A percentile compares a stretch with the other conserved stretches of the same genome.
Evolutionary conservation across 2,113 vertebrate genomes (phyloP).

Genomic region (Gavia stellata): DNA sequence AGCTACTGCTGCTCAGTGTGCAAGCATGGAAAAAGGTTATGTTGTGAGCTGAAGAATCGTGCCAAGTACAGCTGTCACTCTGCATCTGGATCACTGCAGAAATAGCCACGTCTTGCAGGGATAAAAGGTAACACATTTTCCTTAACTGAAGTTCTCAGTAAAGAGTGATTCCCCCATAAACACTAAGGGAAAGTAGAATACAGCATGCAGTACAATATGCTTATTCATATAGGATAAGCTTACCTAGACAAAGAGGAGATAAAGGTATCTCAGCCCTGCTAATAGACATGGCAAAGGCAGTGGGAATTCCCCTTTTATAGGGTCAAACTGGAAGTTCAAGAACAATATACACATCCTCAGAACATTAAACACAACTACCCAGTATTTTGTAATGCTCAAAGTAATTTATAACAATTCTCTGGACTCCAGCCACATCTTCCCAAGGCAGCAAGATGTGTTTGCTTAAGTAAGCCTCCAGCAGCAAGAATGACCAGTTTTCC

Average conservation of each 20-base stretch:
- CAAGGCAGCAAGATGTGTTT: neutral
- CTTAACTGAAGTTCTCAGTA: neutral
- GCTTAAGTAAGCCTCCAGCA: neutral
- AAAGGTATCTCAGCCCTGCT: neutral
- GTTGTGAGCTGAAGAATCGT: neutral
- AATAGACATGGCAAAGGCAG: neutral
- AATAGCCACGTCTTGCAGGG: neutral
- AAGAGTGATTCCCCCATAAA: neutral
- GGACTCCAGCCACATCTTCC: neutral
- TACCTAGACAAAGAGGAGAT: neutral
- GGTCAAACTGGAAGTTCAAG: neutral
- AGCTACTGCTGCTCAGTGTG: neutral
- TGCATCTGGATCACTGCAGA: neutral
- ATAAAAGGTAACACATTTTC: neutral
- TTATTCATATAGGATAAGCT: neutral
- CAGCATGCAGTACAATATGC: neutral
- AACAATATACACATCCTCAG: neutral
- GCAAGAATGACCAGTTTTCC: too few relatives aligned
- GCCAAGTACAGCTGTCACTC: neutral
- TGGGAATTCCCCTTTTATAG: neutral
- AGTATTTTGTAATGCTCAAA: neutral
- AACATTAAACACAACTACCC: neutral
- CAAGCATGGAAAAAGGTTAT: neutral
- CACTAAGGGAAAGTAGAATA: neutral
- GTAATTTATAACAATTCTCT: neutral